Conservation (phyloP, 64 coral and sea anemone genomes). For the Porites lutea region DNA sequence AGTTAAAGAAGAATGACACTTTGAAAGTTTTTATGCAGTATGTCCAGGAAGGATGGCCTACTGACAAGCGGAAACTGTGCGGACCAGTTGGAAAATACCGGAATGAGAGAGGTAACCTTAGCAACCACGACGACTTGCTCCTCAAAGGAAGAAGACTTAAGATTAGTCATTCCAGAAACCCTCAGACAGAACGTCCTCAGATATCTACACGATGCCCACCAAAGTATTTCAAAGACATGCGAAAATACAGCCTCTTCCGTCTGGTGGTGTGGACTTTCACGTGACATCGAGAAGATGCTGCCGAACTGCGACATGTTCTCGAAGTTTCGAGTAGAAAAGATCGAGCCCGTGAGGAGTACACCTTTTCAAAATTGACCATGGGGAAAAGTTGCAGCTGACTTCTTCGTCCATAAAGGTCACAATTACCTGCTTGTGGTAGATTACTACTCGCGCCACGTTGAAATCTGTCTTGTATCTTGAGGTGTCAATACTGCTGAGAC, state of each 20-base stretch:
- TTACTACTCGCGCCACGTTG: no score
- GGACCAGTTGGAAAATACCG: constrained; percentile 49
- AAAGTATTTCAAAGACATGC: constrained; percentile 48
- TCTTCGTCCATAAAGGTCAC: no score
- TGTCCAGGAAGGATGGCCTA: constrained; percentile 41
- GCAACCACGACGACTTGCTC: constrained; percentile 8
- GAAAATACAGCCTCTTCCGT: constrained; percentile 50
- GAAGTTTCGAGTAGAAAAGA: no score
- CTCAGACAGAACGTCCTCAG: not conserved
- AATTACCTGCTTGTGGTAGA: no score
- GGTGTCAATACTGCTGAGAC: no score
- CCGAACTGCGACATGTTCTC: constrained; percentile 50
- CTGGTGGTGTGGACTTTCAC: constrained; percentile 55
- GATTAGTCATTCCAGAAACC: constrained; percentile 30
- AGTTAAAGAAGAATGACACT: constrained; percentile 47
- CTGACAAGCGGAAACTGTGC: constrained; percentile 15
- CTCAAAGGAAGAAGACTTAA: constrained; percentile 36
- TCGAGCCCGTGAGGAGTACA: no score
- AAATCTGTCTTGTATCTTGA: no score
- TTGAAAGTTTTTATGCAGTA: constrained; percentile 34
- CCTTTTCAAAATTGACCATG: no score
- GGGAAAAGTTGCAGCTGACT: no score
- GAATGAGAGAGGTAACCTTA: constrained; percentile 29
- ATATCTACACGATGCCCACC: constrained; percentile 34
- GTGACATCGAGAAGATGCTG: constrained; percentile 39